Evolutionary conservation across 2,888 invertebrate species (phyloP), one percentile per base, ranked within the genome.

Genomic region (Mythimna vitellina): DNA sequence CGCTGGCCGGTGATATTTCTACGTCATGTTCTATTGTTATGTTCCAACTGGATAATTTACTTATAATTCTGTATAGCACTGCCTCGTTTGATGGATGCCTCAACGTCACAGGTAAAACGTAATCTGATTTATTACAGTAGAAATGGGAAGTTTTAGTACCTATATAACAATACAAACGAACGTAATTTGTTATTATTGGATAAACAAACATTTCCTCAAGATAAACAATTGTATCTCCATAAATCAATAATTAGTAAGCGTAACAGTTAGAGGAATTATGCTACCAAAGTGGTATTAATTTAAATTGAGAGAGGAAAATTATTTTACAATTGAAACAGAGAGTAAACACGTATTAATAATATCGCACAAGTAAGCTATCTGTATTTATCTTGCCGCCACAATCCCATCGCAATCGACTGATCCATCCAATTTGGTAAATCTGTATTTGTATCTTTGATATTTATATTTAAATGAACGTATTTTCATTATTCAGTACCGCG

Each of bases 21-120:
- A 84, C 88, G 90, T 92, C 91, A 91, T 85, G 84, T 90, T 82
- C 89, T 86, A 89, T 89, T 90, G 88, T 89, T 87, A 83, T 82
- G 79, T 77, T 77, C 80, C 73, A 70, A 83, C 81, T 77, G 82
- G 84, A 87, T 89, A 87, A 88, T 89, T 89, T 86, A 87, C 84
- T 87, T 83, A 82, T 86, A 84, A 83, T 81, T 73, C 81, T 65
- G 54, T 83, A 73, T 65, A 79, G 70, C 60, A 79, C 67, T 75
- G 71, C 56, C 62, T 58, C 17, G 56, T 70, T 78, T 82, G 78
- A 80, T 82, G 69, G 78, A 78, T 78, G 78, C 63, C 54, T 60
- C 57, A 8, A 53, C 53, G 78, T 78, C 73, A 67, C 69, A 73
- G 64, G 69, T 80, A 64, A 60, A 62, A 67, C 63, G 56, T 65